Percentiles rank a stretch among this genome's conserved stretches.
Conservation (phyloP, 1,140 invertebrate genomes). For the Cephus cinctus region DNA sequence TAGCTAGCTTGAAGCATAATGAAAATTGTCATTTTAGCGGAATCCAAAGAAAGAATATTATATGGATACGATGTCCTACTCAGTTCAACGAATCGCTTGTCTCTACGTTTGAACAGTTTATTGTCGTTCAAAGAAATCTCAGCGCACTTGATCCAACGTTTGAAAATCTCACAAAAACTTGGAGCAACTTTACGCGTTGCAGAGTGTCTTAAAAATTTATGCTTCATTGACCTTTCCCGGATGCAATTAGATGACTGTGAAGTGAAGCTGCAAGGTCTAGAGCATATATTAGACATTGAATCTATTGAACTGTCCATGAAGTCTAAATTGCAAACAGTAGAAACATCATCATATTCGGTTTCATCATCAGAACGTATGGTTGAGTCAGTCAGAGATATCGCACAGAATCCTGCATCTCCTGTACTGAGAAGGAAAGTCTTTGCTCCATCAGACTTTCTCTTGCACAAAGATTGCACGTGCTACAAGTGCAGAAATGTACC, state of each 20-base stretch:
- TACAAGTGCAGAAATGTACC: slow-evolving; percentile 37
- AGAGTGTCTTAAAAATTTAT: slow-evolving; percentile 38
- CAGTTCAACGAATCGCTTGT: slow-evolving; percentile 23
- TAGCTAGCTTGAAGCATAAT: not conserved
- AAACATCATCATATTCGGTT: not conserved
- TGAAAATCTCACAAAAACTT: slow-evolving; percentile 36
- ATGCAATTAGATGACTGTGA: slow-evolving; percentile 38
- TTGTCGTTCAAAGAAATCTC: slow-evolving; percentile 37
- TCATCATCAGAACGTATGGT: slow-evolving; percentile 7
- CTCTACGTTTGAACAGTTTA: slow-evolving; percentile 34
- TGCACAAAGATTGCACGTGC: slow-evolving; percentile 37
- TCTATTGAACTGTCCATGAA: slow-evolving; percentile 23
- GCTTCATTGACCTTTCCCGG: slow-evolving; percentile 40
- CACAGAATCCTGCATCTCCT: slow-evolving; percentile 34
- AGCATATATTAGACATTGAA: slow-evolving; percentile 43
- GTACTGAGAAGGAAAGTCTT: slow-evolving; percentile 34
- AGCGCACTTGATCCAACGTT: slow-evolving; percentile 30
- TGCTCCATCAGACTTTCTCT: slow-evolving; percentile 32
- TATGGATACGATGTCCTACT: slow-evolving; percentile 29
- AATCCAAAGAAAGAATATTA: slow-evolving; percentile 11
- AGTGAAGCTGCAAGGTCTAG: slow-evolving; percentile 40
- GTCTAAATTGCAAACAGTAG: slow-evolving; percentile 4
- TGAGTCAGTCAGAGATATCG: slow-evolving; percentile 23
- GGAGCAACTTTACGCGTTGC: slow-evolving; percentile 37
- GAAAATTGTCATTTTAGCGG: not conserved